Percentiles rank a stretch among this genome's conserved stretches.
These are phyloP conservation scores for Netelia fuscicornis DNA, from an alignment of 2,888 invertebrate species.

Conservation along the genomic window DNA sequence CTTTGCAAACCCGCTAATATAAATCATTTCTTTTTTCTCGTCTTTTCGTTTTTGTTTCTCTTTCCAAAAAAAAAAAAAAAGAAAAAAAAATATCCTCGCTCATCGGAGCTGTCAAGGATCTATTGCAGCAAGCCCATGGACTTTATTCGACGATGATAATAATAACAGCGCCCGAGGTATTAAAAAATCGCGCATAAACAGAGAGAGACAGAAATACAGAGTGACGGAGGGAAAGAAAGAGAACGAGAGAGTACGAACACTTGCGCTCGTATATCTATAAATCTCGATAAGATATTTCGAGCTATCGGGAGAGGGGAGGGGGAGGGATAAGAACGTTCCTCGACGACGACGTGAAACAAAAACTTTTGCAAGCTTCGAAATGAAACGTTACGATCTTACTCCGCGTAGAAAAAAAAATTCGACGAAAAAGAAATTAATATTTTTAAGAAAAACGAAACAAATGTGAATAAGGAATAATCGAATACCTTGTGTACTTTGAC, in stretches of 20 bases:
- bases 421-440: not conserved
- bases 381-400: not conserved
- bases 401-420: not conserved
- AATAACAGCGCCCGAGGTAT: slow-evolving; percentile 9
- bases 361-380: slow-evolving; percentile 3
- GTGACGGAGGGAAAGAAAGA: too few relatives aligned
- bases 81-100: slow-evolving; percentile 27
- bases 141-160: slow-evolving; percentile 46
- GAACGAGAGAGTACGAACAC: slow-evolving; percentile 9
- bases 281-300: slow-evolving; percentile 65
- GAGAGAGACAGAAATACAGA: not conserved
- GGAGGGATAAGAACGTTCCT: slow-evolving; percentile 26
- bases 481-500: slow-evolving; percentile 70
- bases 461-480: not conserved
- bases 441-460: not conserved
- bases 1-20: slow-evolving; percentile 39
- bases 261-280: slow-evolving; percentile 55
- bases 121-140: slow-evolving; percentile 5
- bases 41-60: slow-evolving; percentile 22
- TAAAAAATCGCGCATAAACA: slow-evolving; percentile 50
- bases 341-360: slow-evolving; percentile 36
- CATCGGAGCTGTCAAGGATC: slow-evolving; percentile 42
- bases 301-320: slow-evolving; percentile 8
- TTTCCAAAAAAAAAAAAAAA: not conserved
- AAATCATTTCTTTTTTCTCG: slow-evolving; percentile 11